These are phyloP conservation scores for Opisthocomus hoazin DNA, from an alignment of 2,113 vertebrate species.

Conservation along the genomic window DNA sequence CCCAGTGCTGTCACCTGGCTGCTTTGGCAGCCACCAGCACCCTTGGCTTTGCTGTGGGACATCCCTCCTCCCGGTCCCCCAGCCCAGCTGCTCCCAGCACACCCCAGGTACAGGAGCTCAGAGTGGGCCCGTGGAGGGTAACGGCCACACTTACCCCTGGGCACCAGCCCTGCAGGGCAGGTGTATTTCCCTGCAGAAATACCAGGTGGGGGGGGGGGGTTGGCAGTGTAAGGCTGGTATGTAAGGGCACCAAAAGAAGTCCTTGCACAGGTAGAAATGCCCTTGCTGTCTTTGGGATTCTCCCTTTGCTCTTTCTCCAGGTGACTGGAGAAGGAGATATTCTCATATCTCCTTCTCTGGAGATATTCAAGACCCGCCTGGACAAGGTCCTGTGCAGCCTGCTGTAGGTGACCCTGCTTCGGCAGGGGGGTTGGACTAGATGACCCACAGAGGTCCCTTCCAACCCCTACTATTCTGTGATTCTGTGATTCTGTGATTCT, in stretches of 20 bases:
- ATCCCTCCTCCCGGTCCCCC: background rate
- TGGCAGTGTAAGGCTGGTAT: background rate
- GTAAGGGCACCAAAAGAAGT: background rate
- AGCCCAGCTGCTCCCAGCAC: background rate
- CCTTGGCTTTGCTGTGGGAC: background rate
- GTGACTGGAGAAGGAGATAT: too few species aligned
- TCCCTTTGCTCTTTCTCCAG: background rate
- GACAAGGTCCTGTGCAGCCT: too few species aligned
- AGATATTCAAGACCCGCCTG: too few species aligned
- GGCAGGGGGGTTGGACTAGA: too few species aligned
- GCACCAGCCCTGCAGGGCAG: background rate
- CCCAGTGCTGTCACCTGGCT: background rate
- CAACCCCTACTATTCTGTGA: too few species aligned
- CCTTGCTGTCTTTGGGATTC: background rate
- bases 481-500: too few species aligned
- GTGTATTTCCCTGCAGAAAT: background rate
- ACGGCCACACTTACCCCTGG: background rate
- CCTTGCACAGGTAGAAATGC: background rate
- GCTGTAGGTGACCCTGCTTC: too few species aligned
- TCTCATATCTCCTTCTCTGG: too few species aligned
- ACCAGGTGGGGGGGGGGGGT: background rate
- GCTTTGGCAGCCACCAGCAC: background rate
- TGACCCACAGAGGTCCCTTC: too few species aligned
- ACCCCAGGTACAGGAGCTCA: rapidly evolving
- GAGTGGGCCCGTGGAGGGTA: background rate